These are phyloP conservation scores for Poecile montanus DNA, from an alignment of 2,797 vertebrate genomes.

Conservation along the genomic window DNA sequence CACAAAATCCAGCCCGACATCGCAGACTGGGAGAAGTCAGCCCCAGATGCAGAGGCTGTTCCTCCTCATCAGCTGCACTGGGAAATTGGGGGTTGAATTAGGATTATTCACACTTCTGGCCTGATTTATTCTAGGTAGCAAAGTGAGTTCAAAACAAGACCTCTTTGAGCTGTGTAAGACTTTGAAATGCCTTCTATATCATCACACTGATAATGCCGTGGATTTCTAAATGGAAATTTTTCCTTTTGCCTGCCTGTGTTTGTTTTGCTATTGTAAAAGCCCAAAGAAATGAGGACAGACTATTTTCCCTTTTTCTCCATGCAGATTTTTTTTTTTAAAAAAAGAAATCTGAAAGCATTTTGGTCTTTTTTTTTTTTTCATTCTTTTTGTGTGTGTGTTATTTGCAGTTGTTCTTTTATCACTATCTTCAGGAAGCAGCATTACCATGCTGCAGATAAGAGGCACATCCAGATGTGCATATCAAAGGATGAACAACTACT, in stretches of 20 bases:
- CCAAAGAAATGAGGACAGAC: not conserved
- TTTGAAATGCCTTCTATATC: not conserved
- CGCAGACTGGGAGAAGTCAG: not conserved
- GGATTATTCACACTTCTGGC: not conserved
- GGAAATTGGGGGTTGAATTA: not conserved
- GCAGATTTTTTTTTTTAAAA: not conserved
- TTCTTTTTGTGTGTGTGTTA: constrained; percentile 4
- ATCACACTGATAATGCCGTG: not conserved
- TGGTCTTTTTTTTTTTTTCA: not conserved
- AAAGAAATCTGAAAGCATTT: constrained; percentile 64
- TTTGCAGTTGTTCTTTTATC: constrained; percentile 81
- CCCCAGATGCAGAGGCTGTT: not conserved
- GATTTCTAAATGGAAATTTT: not conserved
- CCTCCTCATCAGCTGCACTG: not conserved
- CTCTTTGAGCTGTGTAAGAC: not conserved
- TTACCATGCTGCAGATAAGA: constrained; percentile 79
- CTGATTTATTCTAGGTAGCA: not conserved
- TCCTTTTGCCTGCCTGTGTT: not conserved
- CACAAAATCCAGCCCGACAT: not conserved
- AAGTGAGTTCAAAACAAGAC: not conserved
- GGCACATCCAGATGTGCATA: constrained; percentile 79
- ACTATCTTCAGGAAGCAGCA: constrained; percentile 80
- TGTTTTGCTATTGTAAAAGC: not conserved
- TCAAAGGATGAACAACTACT: constrained; percentile 81
- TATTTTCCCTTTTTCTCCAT: not conserved